Evolutionary conservation across 2,888 invertebrate species (phyloP), one percentile per base, ranked within the genome.

Genomic region (Drosophila subsilvestris): DNA sequence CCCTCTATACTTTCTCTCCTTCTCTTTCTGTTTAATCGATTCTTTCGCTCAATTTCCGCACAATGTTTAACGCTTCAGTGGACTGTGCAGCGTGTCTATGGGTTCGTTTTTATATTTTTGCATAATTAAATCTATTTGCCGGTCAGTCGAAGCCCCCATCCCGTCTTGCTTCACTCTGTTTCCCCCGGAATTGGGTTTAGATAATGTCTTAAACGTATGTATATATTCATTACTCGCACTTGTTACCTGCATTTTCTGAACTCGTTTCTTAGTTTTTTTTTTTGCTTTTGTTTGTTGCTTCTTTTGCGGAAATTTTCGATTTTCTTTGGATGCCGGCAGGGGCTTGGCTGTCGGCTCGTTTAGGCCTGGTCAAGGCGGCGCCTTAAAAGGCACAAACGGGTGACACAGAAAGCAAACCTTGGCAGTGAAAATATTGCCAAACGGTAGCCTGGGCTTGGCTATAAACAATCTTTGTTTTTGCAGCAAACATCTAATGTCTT

Each of bases 51-150:
- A 69, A 88, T 86, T 83, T 88, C 83, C 83, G 88, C 78, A 73
- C 54, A 78, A 68, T 80, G 76, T 74, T 88, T 76, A 70, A 75
- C 68, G 80, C 88, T 73, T 80, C 55, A 78, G 72, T 78, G 74
- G 62, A 72, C 55, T 75, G 63, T 55, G n/a, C 73, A 50, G 69
- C 74, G 53, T 78, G 79, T 66, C 67, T 70, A 60, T 63, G 65
- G 53, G 51, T 68, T 69, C 63, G 69, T 47, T 63, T 37, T 63
- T 57, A 62, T 37, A 37, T 2, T 77, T 80, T 83, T 78, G 81
- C 87, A 81, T 84, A 86, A 80, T 82, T 87, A 74, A 87, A 81
- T 79, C 48, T 72, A 70, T 76, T 80, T 78, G 47, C 74, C 74
- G 78, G 74, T 55, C 80, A 79, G 69, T 76, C 73, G 44, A 9